Evolutionary conservation across 2,888 invertebrate species (phyloP), one percentile per base, ranked within the genome.

Genomic region (Eristalis tenax): DNA sequence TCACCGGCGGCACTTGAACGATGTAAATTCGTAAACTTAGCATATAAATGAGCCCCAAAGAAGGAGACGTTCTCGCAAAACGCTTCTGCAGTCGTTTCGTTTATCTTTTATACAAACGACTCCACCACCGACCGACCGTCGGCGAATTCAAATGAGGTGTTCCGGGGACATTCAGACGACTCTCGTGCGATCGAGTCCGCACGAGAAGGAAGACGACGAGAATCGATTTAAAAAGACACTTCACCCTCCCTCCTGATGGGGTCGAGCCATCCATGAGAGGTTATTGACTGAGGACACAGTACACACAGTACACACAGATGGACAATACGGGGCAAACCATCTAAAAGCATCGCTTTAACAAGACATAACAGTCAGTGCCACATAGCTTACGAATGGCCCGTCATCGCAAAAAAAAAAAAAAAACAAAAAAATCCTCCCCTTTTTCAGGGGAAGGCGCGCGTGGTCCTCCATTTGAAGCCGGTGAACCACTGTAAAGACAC

Each of bases 281-380:
- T 59, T 69, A 70, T 23, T 77, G 77, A 63, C 63, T 35, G 43
- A 65, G 6, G 18, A 40, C 32, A n/a, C n/a, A n/a, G n/a, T n/a
- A n/a, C n/a, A n/a, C n/a, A n/a, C n/a, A 57, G 11, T 43, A 66
- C 18, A 57, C 5, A 43, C 50, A 8, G 13, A 63, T 35, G 15
- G 5, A 15, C n/a, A 63, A 35, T 23, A 2, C 32, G 32, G 8
- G 15, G n/a, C 8, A 77, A 61, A 69, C 63, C 63, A 22, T 57
- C 65, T 43, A 68, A 38, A 61, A 80, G 73, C 66, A 73, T 80
- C 50, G 61, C 40, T 59, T 66, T 68, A 66, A 61, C n/a, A 76
- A 68, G 32, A 69, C 59, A 65, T 66, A 79, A 59, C 73, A 73
- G 65, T 22, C 15, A 56, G n/a, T n/a, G n/a, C n/a, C n/a, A n/a